Evolutionary conservation across 2,888 invertebrate genomes (phyloP).

Genomic region (Meloe dianella): DNA sequence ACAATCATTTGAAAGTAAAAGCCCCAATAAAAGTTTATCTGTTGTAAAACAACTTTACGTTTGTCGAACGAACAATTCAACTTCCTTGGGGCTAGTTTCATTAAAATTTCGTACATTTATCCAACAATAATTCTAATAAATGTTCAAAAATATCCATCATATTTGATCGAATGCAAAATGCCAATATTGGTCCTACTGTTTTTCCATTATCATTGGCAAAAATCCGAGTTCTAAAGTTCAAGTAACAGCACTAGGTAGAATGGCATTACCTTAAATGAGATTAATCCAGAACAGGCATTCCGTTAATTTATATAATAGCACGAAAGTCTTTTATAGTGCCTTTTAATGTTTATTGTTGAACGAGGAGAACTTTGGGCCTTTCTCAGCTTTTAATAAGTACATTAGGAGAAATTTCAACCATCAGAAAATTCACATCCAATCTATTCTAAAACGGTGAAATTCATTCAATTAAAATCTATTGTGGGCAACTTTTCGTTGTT

Average conservation of each 20-base stretch:
- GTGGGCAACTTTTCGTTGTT: neutral
- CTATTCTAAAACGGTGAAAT: neutral
- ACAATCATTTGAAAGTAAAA: constrained; percentile 12
- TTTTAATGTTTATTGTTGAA: constrained; percentile 37
- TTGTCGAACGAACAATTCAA: neutral
- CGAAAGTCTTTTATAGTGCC: constrained; percentile 40
- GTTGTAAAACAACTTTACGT: constrained; percentile 14
- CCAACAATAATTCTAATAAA: neutral
- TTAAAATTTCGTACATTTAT: constrained; percentile 17
- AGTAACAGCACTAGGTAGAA: constrained; percentile 6
- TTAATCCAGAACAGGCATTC: constrained; percentile 37
- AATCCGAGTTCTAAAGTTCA: neutral
- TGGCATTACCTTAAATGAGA: constrained; percentile 34
- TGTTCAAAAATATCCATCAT: neutral
- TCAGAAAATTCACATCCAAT: neutral
- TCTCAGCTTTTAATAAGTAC: constrained; percentile 13
- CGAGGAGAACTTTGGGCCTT: constrained; percentile 26
- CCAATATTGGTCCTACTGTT: neutral
- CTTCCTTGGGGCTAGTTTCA: constrained; percentile 4
- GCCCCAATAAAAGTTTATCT: constrained; percentile 21
- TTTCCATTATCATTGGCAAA: neutral
- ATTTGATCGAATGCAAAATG: neutral
- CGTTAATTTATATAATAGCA: constrained; percentile 40
- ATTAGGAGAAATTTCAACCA: neutral
- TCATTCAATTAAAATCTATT: neutral